Evolutionary conservation across 1,140 invertebrate genomes (phyloP).

Genomic region (Lineus longissimus): DNA sequence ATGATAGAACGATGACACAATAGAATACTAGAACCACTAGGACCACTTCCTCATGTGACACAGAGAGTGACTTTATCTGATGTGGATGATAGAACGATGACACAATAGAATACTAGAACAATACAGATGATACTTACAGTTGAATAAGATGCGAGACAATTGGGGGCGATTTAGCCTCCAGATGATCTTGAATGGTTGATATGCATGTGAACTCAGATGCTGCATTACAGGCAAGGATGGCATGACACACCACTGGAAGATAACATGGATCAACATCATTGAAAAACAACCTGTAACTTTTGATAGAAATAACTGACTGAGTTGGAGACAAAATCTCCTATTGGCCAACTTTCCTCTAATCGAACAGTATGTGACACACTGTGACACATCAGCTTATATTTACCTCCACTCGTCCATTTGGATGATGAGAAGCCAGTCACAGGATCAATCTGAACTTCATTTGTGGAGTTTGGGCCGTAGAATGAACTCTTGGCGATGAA

Average conservation of each 20-base stretch:
- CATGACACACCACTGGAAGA: constrained; percentile 32
- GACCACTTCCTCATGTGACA: no score
- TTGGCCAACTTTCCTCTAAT: not conserved
- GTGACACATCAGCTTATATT: constrained; percentile 7
- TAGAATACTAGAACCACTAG: not conserved
- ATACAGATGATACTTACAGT: not conserved
- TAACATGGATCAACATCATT: not conserved
- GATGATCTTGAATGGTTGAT: constrained; percentile 31
- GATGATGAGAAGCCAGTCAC: constrained; percentile 32
- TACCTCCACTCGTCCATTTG: constrained; percentile 36
- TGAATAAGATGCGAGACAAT: constrained; percentile 27
- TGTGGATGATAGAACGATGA: no score
- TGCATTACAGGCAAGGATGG: constrained; percentile 34
- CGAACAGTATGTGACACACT: not conserved
- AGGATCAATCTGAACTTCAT: constrained; percentile 39
- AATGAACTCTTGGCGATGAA: constrained; percentile 38
- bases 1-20: no score
- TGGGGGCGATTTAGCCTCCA: constrained; percentile 26
- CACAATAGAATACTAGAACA: not conserved
- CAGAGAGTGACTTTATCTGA: no score
- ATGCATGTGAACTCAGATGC: constrained; percentile 35
- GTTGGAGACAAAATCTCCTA: not conserved
- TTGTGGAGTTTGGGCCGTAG: constrained; percentile 33
- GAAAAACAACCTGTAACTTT: not conserved
- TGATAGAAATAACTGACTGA: not conserved